These are phyloP conservation scores for Daphoenositta chrysoptera DNA, from an alignment of 2,113 vertebrate species.

Conservation along the genomic window DNA sequence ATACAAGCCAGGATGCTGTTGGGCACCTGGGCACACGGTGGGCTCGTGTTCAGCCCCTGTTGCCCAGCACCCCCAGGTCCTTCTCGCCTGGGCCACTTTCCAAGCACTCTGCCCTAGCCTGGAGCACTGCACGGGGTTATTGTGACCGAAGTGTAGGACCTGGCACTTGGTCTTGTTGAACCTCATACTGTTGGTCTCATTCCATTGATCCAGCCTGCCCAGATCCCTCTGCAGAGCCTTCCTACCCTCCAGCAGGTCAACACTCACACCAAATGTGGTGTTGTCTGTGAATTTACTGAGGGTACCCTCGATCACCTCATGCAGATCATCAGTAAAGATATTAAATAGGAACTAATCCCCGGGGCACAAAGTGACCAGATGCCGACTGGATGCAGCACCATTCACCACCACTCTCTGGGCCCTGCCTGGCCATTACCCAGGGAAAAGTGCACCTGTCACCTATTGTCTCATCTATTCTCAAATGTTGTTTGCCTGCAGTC, in stretches of 20 bases:
- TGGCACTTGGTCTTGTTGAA: background rate
- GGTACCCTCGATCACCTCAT: background rate
- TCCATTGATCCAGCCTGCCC: background rate
- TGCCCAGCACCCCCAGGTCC: background rate
- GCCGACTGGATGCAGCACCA: background rate
- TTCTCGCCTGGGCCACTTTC: accelerated
- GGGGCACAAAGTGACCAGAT: background rate
- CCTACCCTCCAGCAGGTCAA: background rate
- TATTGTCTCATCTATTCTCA: background rate
- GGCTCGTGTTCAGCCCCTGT: background rate
- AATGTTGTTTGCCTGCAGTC: constrained; percentile 18
- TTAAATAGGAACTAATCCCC: background rate
- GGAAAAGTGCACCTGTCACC: background rate
- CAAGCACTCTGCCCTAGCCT: background rate
- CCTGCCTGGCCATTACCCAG: background rate
- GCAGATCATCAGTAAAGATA: background rate
- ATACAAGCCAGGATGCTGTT: accelerated
- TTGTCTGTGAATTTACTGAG: background rate
- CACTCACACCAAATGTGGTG: background rate
- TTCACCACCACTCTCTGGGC: background rate
- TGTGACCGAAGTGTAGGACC: background rate
- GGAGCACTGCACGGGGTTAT: accelerated
- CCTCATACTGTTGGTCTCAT: accelerated
- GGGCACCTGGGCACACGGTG: background rate
- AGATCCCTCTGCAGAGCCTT: background rate